Base-by-base conservation (phyloP, 2,888 invertebrate genomes). In the Epinotia demarniana region DNA sequence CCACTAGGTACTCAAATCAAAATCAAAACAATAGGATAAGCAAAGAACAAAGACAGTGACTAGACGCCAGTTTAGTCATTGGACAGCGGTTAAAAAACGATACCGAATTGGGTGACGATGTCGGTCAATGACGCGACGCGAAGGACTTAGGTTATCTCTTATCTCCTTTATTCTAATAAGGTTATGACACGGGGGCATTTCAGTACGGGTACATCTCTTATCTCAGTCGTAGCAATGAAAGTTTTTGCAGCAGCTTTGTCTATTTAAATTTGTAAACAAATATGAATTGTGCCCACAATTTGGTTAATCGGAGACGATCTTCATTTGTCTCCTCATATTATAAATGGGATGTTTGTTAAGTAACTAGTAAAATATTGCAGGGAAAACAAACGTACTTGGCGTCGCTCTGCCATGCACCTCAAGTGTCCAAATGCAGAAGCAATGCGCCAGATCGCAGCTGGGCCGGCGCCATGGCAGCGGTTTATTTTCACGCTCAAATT, bases 71-170 rank as follows among this genome's bases (percentile, higher is more conserved):
- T 39, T 58, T 19, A 57, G 33, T 64, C 77, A 76, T 82, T 83
- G 83, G 80, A 83, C 82, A 83, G 61, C 72, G 73, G 72, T 72
- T 81, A 83, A 84, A 83, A 81, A 80, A 67, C 13, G 78, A 77
- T 80, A 72, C 73, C 78, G 81, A 86, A 84, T 83, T 80, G 77
- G 80, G 79, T 81, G 82, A 85, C 81, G 77, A 81, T 80, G 81
- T 84, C 82, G 84, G 75, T 80, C 72, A 76, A 66, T 77, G 76
- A 79, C 78, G 78, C 81, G 63, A 64, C 64, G n/a, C 5, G 13
- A 57, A 27, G 55, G 33, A 58, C 58, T 46, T 46, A 58, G 58
- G 69, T 60, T 69, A 69, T 69, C 58, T 60, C 43, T n/a, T 58
- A 69, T 69, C 68, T 60, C 43, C 12, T 43, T 19, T 19, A 19